A percentile compares a stretch with the other conserved stretches of the same genome.
Conservation (phyloP, 2,888 invertebrate genomes). For the Orthosia cruda region DNA sequence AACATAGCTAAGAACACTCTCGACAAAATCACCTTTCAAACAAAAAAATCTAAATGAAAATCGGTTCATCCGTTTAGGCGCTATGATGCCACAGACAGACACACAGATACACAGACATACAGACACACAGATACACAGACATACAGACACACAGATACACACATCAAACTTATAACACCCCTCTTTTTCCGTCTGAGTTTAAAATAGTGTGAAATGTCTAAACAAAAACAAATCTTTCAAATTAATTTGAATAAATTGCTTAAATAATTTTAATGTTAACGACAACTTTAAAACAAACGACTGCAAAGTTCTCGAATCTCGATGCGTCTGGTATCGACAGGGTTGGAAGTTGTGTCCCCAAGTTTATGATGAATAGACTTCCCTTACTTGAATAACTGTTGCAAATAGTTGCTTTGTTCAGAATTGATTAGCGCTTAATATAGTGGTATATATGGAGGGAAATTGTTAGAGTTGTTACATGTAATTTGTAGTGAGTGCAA, state of each 20-base stretch:
- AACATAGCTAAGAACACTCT: too few relatives aligned
- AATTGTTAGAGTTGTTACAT: slow-evolving; percentile 3
- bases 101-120: too few relatives aligned
- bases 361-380: slow-evolving; percentile 61
- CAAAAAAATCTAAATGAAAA: too few relatives aligned
- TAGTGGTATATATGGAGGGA: slow-evolving; percentile 20
- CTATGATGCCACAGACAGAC: too few relatives aligned
- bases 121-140: too few relatives aligned
- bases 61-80: too few relatives aligned
- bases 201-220: background rate
- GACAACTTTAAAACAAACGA: slow-evolving; percentile 50
- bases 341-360: slow-evolving; percentile 39
- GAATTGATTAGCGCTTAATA: slow-evolving; percentile 52
- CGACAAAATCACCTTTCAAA: too few relatives aligned
- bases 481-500: slow-evolving; percentile 2
- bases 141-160: too few relatives aligned
- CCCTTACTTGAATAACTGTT: slow-evolving; percentile 53
- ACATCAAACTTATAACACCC: too few relatives aligned
- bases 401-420: slow-evolving; percentile 56
- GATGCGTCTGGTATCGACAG: slow-evolving; percentile 54
- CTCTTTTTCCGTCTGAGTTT: too few relatives aligned
- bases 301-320: slow-evolving; percentile 43
- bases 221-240: slow-evolving; percentile 7
- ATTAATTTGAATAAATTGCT: slow-evolving; percentile 27
- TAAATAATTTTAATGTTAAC: slow-evolving; percentile 35